Evolutionary conservation across 2,888 invertebrate species (phyloP).

Genomic region (Rapana venosa): DNA sequence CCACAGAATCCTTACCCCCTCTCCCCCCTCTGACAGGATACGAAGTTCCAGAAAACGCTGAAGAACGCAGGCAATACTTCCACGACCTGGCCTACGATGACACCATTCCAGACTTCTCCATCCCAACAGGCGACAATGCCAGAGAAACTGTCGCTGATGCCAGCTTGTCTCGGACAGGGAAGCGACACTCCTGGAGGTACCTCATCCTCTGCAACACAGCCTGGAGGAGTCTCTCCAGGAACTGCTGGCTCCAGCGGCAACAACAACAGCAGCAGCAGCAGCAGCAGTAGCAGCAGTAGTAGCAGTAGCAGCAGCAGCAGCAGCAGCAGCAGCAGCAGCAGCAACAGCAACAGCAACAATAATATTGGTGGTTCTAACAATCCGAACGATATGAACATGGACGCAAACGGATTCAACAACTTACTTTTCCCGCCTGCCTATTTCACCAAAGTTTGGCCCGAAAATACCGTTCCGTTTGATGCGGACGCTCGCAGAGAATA

Average conservation of each 20-base stretch:
- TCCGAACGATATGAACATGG: background rate
- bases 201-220: background rate
- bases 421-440: background rate
- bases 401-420: background rate
- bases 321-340: background rate
- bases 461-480: slow-evolving; percentile 1
- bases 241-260: background rate
- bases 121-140: background rate
- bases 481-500: background rate
- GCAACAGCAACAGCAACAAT: background rate
- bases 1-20: background rate
- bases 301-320: background rate
- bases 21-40: slow-evolving; percentile 9
- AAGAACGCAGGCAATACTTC: background rate
- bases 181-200: background rate
- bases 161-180: too few species aligned
- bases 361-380: background rate
- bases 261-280: background rate
- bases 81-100: slow-evolving; percentile 1
- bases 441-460: background rate
- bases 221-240: background rate
- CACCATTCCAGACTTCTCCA: background rate
- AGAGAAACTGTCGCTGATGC: too few species aligned
- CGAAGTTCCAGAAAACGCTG: background rate
- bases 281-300: background rate